These are phyloP conservation scores for Aelia acuminata DNA, from an alignment of 2,888 invertebrate genomes.

Conservation along the genomic window DNA sequence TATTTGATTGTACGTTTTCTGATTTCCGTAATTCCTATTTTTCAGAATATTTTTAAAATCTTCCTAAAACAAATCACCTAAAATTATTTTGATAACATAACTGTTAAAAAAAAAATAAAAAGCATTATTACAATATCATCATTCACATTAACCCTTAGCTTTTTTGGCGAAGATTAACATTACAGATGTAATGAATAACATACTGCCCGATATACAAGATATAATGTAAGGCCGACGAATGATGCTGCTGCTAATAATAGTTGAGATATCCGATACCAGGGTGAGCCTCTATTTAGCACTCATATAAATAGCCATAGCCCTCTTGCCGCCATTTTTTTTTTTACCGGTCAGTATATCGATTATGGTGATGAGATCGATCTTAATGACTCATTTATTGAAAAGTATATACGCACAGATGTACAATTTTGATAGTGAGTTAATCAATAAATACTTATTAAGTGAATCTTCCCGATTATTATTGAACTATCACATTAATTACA, in stretches of 20 bases:
- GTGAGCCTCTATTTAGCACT: constrained; percentile 17
- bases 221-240: not conserved
- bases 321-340: constrained; percentile 8
- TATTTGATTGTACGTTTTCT: too few relatives aligned
- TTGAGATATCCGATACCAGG: constrained; percentile 34
- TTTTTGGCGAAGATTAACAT: not conserved
- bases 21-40: too few relatives aligned
- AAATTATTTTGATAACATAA: too few relatives aligned
- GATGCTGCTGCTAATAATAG: constrained; percentile 25
- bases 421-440: too few relatives aligned
- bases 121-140: too few relatives aligned
- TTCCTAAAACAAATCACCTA: too few relatives aligned
- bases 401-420: not conserved
- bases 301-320: constrained; percentile 14
- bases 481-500: not conserved
- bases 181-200: not conserved
- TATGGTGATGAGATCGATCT: not conserved
- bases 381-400: not conserved
- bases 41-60: too few relatives aligned
- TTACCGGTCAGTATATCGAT: not conserved
- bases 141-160: not conserved
- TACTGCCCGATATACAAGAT: too few relatives aligned
- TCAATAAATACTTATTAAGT: too few relatives aligned
- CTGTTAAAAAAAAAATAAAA: too few relatives aligned
- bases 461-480: not conserved